Evolutionary conservation across 2,888 invertebrate species (phyloP), one percentile per base, ranked within the genome.

Genomic region (Tachina fera): DNA sequence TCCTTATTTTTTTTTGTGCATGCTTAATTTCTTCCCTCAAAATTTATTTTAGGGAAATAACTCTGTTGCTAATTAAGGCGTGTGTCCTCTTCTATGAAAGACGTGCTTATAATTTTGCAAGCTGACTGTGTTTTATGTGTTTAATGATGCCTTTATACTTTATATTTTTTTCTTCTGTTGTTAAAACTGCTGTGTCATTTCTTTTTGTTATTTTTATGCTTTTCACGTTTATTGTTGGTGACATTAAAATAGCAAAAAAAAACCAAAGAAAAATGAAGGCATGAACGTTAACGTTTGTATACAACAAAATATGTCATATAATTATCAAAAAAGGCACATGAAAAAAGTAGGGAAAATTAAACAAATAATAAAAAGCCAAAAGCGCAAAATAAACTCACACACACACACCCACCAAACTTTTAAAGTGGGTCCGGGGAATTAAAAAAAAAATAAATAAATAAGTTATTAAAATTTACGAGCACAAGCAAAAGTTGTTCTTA

Each of bases 121-220:
- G 49, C n/a, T n/a, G n/a, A 53, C 53, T 75, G 56, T 75, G 56
- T 53, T 77, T 39, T 22, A 53, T 72, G 14, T 56, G 31, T 58
- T 77, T 74, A 74, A 77, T 77, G 74, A 74, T 68, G 68, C 77
- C 77, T 63, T 81, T 61, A 60, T 84, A 43, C 13, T 77, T n/a
- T 47, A 10, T 58, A 45, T 65, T 49, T n/a, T 31, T 31, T 31
- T 31, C 6, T 31, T 31, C 6, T 31, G 5, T 6, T 31, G 31
- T 4, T 31, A 31, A 31, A 45, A n/a, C 19, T 53, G 43, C 70
- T 61, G 68, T 65, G 56, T 53, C 61, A 45, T 70, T 70, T 70
- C 41, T 65, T 41, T 11, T 10, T 58, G 19, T 65, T 71, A 71
- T 45, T 83, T 80, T 67, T 67, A 80, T 80, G 80, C 80, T 60